Evolutionary conservation across 2,888 invertebrate genomes (phyloP), one percentile per base, ranked within the genome.

Genomic region (Calameuta idolon): DNA sequence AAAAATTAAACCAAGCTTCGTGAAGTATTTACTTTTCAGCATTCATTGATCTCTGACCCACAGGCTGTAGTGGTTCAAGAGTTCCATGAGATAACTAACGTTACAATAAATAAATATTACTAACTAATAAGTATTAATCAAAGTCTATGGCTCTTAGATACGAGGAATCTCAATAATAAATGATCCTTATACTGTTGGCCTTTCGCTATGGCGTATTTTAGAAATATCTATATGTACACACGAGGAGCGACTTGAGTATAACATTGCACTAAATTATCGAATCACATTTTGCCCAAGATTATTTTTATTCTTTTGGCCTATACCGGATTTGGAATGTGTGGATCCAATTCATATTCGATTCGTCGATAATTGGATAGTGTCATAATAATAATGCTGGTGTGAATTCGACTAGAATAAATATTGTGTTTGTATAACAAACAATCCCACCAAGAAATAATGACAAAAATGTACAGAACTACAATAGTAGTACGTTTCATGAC

Each of bases 221-320:
- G 81, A 83, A 79, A 81, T 82, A 78, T 79, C 79, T 34, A 12
- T 82, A 86, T 86, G 81, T 85, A 86, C 84, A 87, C 82, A 83
- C 82, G 84, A 79, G 85, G 86, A 78, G 23, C 5, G 71, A 77
- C 83, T 76, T 83, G 79, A 82, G 73, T n/a, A 86, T 83, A 85
- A 87, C 86, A 90, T 90, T 90, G 90, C 90, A 90, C 90, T 87
- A 85, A 84, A 86, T 80, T 84, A 81, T 83, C 76, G 76, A 81
- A 84, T 86, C 82, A 83, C 84, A 85, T 83, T 81, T 71, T 34
- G 71, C 34, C 71, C 71, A 34, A 71, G 11, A n/a, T 55, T 55
- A 5, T 55, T 40, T 4, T 15, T 55, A 1, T 55, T 55, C 55
- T 23, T 55, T 55, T 23, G 55, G 55, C 55, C 55, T 55, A 55